Base-by-base conservation (phyloP, 1,140 invertebrate species). In the Nephotettix cincticeps region DNA sequence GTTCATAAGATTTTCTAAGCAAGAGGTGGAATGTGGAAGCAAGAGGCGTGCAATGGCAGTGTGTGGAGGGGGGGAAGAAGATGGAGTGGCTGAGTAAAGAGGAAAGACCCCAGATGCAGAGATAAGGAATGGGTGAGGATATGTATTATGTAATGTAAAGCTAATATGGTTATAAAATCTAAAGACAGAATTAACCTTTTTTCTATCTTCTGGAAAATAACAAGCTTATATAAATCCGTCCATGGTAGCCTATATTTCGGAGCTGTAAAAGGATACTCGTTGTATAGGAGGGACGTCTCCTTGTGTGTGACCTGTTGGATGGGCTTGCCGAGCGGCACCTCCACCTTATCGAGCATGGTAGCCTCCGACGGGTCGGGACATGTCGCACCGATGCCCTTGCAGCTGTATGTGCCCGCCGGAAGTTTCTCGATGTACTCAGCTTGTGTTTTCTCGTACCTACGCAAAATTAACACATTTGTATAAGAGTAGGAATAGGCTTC, bases 351-450 rank as follows among this genome's bases (percentile, higher is more conserved):
- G 1, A 85, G 76, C 25, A 79, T 78, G 3, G 82, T 75, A 19
- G 78, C 69, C 14, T 80, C 72, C 2, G 76, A 74, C 1, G 89
- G 88, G 79, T 91, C 84, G 0, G 94, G 94, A 72, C 88, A 81
- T n/a, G 92, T 94, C 54, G 82, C 81, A 17, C 94, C 94, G 25
- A 87, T 74, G 79, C 94, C 94, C 81, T 91, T 91, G 13, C 89
- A 89, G 72, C 93, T 95, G 76, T 96, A 91, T 70, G 87, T 91
- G 56, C 89, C 90, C 21, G 84, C 82, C 0, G 93, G 93, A 51
- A 94, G 80, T 79, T 95, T 92, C n/a, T 86, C 84, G 45, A 96
- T 86, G 76, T 90, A 91, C 73, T 93, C 86, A 0, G 93, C 88
- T 17, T 82, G 32, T 0, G 80, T 85, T 29, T 86, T 85, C 77